Conservation (phyloP, 2,797 vertebrate genomes). For the Paguma larvata region DNA sequence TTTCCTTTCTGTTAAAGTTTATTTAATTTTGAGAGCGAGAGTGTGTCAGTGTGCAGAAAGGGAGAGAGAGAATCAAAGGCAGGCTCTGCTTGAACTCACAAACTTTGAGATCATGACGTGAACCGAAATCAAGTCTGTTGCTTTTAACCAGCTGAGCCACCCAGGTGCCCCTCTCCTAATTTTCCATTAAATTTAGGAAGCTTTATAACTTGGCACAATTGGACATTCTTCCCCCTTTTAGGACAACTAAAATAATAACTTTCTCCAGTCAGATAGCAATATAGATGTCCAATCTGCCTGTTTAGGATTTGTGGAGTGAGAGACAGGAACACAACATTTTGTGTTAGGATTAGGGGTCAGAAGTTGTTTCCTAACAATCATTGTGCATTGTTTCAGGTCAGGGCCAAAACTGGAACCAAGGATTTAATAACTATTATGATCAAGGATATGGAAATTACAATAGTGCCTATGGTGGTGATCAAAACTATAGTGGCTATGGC, state of each 20-base stretch:
- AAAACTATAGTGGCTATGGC: conserved; percentile 93
- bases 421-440: conserved; percentile 94
- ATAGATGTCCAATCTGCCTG: not conserved
- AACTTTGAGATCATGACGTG: too few species aligned
- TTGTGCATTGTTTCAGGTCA: conserved; percentile 90
- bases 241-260: not conserved
- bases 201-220: not conserved
- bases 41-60: too few species aligned
- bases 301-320: conserved; percentile 7
- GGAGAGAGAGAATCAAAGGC: too few species aligned
- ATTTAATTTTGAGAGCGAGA: too few species aligned
- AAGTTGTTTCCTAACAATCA: conserved; percentile 78
- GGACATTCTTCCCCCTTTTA: conserved; percentile 21
- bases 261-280: not conserved
- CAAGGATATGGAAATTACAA: conserved; percentile 95
- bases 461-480: conserved; percentile 92
- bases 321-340: conserved; percentile 27
- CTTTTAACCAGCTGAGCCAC: too few species aligned
- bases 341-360: conserved; percentile 43
- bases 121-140: too few species aligned
- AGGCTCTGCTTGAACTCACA: too few species aligned
- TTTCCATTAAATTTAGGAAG: conserved; percentile 38
- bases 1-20: not conserved
- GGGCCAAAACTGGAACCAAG: conserved; percentile 94
- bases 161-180: not conserved